These are phyloP conservation scores for Asteroscopus sphinx DNA, from an alignment of 2,888 invertebrate species.

Conservation along the genomic window DNA sequence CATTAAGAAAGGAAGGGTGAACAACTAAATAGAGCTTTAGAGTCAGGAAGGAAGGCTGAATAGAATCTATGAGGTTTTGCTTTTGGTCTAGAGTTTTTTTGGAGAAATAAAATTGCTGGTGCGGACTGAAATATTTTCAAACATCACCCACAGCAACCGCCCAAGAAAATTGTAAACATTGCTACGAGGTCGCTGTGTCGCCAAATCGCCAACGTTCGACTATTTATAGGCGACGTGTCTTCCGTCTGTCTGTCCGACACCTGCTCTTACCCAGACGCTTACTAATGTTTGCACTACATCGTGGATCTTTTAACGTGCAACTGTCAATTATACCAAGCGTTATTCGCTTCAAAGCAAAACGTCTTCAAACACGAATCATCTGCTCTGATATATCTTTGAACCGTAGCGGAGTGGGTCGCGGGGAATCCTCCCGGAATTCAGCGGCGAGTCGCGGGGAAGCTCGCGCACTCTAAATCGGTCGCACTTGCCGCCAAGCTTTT, in stretches of 20 bases:
- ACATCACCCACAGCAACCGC: constrained; percentile 66
- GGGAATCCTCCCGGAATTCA: constrained; percentile 88
- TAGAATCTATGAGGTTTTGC: not conserved
- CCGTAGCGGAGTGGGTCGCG: constrained; percentile 81
- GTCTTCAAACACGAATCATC: constrained; percentile 71
- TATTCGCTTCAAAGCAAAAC: constrained; percentile 67
- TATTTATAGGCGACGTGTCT: constrained; percentile 85
- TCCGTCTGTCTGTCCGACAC: constrained; percentile 86
- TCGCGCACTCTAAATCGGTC: constrained; percentile 84
- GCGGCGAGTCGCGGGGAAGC: constrained; percentile 81
- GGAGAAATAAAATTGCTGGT: not conserved
- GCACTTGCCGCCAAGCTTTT: constrained; percentile 84
- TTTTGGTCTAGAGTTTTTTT: too few relatives aligned
- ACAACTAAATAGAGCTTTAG: too few relatives aligned
- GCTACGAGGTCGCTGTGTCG: constrained; percentile 83
- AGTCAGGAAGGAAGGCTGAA: not conserved
- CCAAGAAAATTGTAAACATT: constrained; percentile 83
- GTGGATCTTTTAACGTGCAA: constrained; percentile 53
- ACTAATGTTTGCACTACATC: constrained; percentile 63
- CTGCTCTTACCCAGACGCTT: constrained; percentile 72
- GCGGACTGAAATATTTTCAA: constrained; percentile 33
- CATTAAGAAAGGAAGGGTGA: not conserved
- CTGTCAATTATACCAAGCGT: constrained; percentile 56
- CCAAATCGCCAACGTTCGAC: constrained; percentile 82
- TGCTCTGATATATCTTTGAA: constrained; percentile 77